phyloP scores from a whole-genome alignment of 2,888 invertebrate species.

The Creontiades dilutus region DNA sequence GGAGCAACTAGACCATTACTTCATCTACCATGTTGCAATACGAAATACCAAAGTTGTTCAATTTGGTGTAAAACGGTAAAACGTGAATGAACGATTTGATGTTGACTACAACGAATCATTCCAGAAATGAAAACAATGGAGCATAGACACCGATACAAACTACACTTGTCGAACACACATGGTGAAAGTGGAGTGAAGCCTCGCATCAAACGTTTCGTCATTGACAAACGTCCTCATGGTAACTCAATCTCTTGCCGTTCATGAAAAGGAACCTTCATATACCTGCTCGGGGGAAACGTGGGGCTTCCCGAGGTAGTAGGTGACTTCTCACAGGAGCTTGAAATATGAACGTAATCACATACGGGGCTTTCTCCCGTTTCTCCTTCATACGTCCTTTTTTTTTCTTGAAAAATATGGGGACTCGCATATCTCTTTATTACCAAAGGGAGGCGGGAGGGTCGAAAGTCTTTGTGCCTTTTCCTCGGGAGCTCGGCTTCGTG shows the following conservation, averaged over 20 bases:
- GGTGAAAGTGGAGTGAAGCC: no score
- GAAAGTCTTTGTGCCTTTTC: conserved; percentile 54
- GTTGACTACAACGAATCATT: no score
- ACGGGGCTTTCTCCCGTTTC: conserved; percentile 25
- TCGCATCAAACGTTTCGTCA: no score
- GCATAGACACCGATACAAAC: no score
- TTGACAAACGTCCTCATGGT: neutral
- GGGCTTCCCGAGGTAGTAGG: conserved; percentile 52
- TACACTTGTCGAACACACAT: no score
- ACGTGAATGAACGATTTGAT: no score
- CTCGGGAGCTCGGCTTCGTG: conserved; percentile 38
- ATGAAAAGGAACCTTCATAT: conserved; percentile 46
- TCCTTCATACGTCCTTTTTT: conserved; percentile 22
- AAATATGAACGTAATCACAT: conserved; percentile 68
- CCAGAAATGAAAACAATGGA: no score
- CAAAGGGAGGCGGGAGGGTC: conserved; percentile 15
- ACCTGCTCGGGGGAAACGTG: conserved; percentile 19
- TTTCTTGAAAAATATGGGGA: conserved; percentile 66
- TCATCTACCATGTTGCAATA: no score
- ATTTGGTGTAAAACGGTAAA: no score
- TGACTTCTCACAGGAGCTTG: conserved; percentile 38
- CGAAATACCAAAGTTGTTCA: no score
- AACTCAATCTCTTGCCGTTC: neutral
- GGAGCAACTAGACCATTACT: no score
- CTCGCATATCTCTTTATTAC: conserved; percentile 69